phyloP scores from a whole-genome alignment of 2,888 invertebrate genomes.

The Spatulosminthurus flaviceps region DNA sequence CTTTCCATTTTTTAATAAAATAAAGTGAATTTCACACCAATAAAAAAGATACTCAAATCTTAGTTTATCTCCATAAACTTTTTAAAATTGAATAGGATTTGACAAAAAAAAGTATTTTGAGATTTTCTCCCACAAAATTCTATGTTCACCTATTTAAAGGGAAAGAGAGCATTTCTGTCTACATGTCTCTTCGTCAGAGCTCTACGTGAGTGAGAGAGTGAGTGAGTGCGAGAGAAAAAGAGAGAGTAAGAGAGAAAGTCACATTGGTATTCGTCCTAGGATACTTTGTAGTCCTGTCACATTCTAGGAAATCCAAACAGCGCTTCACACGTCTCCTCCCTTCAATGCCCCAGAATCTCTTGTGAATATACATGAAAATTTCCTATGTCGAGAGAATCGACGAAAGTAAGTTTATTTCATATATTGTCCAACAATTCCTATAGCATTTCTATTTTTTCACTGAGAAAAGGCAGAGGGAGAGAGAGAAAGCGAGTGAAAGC shows the following conservation, averaged over 20 bases:
- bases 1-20: too few relatives aligned
- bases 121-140: too few relatives aligned
- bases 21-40: too few relatives aligned
- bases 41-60: too few relatives aligned
- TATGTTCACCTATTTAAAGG: too few relatives aligned
- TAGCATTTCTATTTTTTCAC: neutral
- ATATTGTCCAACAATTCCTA: neutral
- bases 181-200: too few relatives aligned
- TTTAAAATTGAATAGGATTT: too few relatives aligned
- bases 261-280: constrained; percentile 19
- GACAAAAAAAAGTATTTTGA: too few relatives aligned
- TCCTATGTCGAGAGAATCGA: neutral
- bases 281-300: constrained; percentile 9
- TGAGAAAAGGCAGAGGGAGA: neutral
- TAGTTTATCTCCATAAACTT: too few relatives aligned
- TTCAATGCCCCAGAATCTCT: neutral
- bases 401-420: neutral
- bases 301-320: constrained; percentile 24
- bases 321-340: constrained; percentile 20
- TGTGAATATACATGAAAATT: neutral
- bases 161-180: neutral
- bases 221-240: neutral
- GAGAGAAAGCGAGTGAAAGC: constrained; percentile 7
- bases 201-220: too few relatives aligned
- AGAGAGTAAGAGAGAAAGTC: neutral